Base-by-base conservation (phyloP, 1,140 invertebrate genomes). In the Solenopsis fugax region DNA sequence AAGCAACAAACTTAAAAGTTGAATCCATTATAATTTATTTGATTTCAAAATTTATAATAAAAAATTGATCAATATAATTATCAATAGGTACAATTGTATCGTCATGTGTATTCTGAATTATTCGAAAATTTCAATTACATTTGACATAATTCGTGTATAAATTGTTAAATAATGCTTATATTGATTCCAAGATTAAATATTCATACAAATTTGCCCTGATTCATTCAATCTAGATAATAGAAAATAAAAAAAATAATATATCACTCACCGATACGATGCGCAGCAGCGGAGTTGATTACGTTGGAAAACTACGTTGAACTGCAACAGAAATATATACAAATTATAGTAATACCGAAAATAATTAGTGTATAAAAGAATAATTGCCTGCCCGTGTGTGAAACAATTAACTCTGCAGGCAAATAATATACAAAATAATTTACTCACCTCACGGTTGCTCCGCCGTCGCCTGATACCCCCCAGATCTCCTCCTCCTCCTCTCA, bases 381-480 rank as follows among this genome's bases (percentile, higher is more conserved):
- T 65, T 65, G 1, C 34, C 9, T 9, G 34, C 1, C 9, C 4
- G n/a, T 37, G 41, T 41, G 41, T 41, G 3, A 37, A 64, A n/a
- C 24, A 18, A 58, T 37, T 37, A 37, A 37, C 37, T 65, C 18
- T 37, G 18, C 9, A n/a, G 4, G 16, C 18, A 65, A 65, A n/a
- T 65, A 37, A n/a, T 37, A n/a, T n/a, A 37, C 10, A 65, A 65
- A 65, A 65, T 65, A 65, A 18, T 34, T 65, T 65, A 65, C 24
- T 37, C 34, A 65, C 18, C 18, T 65, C 16, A 37, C n/a, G 34
- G 4, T 65, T 65, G 34, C 7, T 65, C 18, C 62, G 18, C 4
- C 4, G 9, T 7, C 9, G 7, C 18, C 1, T 7, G 18, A 37
- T 12, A 1, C 18, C 18, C 34, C 24, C 13, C 60, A 34, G 60